A percentile compares a stretch with the other conserved stretches of the same genome.
Evolutionary conservation across 2,888 invertebrate species (phyloP).

Genomic region (Rhimphoctona megacephalus): DNA sequence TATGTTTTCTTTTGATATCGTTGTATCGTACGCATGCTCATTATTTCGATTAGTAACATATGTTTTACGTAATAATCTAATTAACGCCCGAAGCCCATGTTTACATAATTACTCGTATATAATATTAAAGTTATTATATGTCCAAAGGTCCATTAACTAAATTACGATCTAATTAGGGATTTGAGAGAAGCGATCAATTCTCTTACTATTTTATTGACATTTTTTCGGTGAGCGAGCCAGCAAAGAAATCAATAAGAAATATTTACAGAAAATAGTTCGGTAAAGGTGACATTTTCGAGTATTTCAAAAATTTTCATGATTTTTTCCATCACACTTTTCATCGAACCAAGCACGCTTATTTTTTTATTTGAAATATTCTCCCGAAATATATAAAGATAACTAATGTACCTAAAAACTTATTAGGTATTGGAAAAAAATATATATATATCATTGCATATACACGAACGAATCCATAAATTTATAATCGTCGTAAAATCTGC

Average conservation of each 20-base stretch:
- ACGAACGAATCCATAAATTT: conserved; percentile 30
- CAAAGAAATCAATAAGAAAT: conserved; percentile 28
- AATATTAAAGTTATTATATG: neutral
- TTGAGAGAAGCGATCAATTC: conserved; percentile 2
- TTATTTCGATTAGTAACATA: neutral
- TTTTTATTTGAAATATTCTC: neutral
- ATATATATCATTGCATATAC: conserved; percentile 45
- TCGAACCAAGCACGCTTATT: neutral
- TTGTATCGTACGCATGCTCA: neutral
- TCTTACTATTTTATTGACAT: conserved; percentile 9
- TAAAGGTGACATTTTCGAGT: conserved; percentile 5
- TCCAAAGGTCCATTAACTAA: neutral
- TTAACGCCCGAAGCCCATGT: conserved; percentile 43
- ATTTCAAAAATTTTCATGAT: neutral
- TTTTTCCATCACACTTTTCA: conserved; percentile 12
- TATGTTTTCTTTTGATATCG: neutral
- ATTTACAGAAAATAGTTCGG: conserved; percentile 44
- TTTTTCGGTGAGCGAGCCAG: conserved; percentile 5
- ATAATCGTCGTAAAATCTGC: conserved; percentile 55
- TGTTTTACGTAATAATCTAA: conserved; percentile 29
- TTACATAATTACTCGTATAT: conserved; percentile 20
- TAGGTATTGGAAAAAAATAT: conserved; percentile 42
- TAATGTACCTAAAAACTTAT: conserved; percentile 39
- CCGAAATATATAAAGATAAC: conserved; percentile 11
- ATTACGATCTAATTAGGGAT: conserved; percentile 9